Base-by-base conservation (phyloP, 2,797 vertebrate species). In the Decapterus maruadsi region DNA sequence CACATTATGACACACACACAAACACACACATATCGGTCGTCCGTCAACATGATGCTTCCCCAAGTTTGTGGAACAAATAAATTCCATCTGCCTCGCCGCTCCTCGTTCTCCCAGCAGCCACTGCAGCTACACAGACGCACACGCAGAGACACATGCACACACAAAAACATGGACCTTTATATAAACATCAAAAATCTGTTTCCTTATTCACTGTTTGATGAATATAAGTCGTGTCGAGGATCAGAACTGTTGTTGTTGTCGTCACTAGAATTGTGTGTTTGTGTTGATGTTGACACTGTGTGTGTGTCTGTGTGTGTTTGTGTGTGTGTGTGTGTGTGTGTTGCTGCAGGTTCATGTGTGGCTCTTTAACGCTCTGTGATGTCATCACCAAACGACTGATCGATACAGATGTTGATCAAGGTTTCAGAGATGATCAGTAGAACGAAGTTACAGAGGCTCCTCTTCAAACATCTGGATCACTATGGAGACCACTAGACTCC, bases 61-160 rank as follows among this genome's bases (percentile, higher is more conserved):
- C 95, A 95, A 96, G 96, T 97, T 97, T 97, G 96, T 94, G 94
- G 95, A 96, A 96, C 95, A 96, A 96, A 97, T 96, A 95, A 96
- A 96, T 96, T 96, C 95, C 94, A 93, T 95, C 94, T 96, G 95
- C 95, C 94, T 72, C 94, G 93, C 95, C 95, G 95, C 95, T 95
- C 93, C 95, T 95, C 94, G 92, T 95, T 95, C 45, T 95, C 94
- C 93, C 95, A 96, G 95, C 96, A 96, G 95, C 95, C 94, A 95
- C 95, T 95, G 94, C 95, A 40, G 38, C 54, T 36, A 53, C 5
- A 4, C 42, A 22, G n/a, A 50, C 48, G 20, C 48, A 50, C 8
- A 46, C 22, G 62, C 48, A 50, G 22, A 54, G 26, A 62, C 14
- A 0, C 45, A n/a, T 19, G 62, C 48, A 50, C 20, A 54, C 26